Percentiles rank a stretch among this genome's conserved stretches.
Conservation (phyloP, 2,888 invertebrate genomes). For the Synergus umbraculus region DNA sequence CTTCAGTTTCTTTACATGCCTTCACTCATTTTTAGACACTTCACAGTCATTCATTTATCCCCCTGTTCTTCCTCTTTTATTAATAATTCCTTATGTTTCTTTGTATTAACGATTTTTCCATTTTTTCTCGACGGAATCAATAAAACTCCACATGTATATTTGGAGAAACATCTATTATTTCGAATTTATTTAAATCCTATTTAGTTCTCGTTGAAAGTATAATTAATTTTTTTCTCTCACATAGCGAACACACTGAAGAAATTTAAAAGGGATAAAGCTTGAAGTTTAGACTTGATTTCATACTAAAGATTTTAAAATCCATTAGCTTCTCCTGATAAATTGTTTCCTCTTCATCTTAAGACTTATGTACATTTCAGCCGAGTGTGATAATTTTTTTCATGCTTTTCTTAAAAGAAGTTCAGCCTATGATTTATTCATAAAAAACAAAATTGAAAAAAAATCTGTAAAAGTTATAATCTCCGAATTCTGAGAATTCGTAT, state of each 20-base stretch:
- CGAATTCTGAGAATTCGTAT: slow-evolving; percentile 4
- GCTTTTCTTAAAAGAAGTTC: background rate
- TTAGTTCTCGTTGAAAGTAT: too few relatives aligned
- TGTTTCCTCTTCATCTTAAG: background rate
- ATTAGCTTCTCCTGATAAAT: slow-evolving; percentile 13
- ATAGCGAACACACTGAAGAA: background rate
- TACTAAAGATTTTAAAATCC: background rate
- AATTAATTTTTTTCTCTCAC: background rate
- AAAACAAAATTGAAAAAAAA: background rate
- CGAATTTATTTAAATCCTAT: too few relatives aligned
- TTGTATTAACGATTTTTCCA: too few relatives aligned
- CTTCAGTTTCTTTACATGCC: background rate
- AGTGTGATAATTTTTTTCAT: slow-evolving; percentile 8
- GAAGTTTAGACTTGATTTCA: background rate
- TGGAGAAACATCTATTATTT: too few relatives aligned
- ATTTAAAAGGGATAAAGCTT: background rate
- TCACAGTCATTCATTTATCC: too few relatives aligned
- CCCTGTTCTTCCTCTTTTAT: too few relatives aligned
- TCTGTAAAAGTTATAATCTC: slow-evolving; percentile 14
- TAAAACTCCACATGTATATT: too few relatives aligned
- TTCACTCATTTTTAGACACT: background rate
- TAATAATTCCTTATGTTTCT: too few relatives aligned
- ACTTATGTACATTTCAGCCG: background rate
- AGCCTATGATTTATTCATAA: background rate
- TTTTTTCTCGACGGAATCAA: too few relatives aligned